Evolutionary conservation across 2,888 invertebrate species (phyloP), one percentile per base, ranked within the genome.

Genomic region (Xiphydria camelus): DNA sequence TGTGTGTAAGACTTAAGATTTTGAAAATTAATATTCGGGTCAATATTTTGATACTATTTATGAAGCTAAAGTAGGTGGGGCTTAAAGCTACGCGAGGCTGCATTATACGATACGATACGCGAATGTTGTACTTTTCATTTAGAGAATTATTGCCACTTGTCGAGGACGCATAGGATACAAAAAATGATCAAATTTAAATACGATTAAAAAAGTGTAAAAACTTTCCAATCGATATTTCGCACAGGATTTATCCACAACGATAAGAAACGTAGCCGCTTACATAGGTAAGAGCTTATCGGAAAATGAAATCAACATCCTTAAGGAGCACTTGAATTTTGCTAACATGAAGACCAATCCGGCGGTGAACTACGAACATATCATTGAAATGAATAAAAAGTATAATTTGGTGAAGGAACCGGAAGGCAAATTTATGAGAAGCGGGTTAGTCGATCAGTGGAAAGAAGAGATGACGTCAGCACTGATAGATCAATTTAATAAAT

Each of bases 271-370:
- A 4, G 76, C 77, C 1, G 46, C 64, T 5, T 81, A 80, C 49
- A 57, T 80, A 12, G 71, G 68, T 3, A 74, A 70, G 38, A 41
- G 47, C 46, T 67, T 73, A 23, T 62, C 57, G 1, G 62, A 70
- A 1, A 68, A 75, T 1, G 65, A 77, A 36, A 59, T 77, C 18
- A 55, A 64, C 2, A 45, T 49, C 1, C 68, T 83, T n/a, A 59
- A 65, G 22, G 54, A 75, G 2, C 80, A 81, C 61, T 76, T 81
- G 49, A 77, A 77, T 42, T 83, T 83, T 59, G 66, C 70, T n/a
- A 76, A 65, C 36, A 86, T 86, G 85, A 80, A 80, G 57, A 65
- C 75, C 2, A 85, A 86, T 67, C 76, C 77, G 4, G 77, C 80
- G 17, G 81, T 83, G 7, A 84, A 86, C 65, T 77, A 77, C 52